phyloP scores from a whole-genome alignment of 2,113 vertebrate genomes.

The Micromys minutus region DNA sequence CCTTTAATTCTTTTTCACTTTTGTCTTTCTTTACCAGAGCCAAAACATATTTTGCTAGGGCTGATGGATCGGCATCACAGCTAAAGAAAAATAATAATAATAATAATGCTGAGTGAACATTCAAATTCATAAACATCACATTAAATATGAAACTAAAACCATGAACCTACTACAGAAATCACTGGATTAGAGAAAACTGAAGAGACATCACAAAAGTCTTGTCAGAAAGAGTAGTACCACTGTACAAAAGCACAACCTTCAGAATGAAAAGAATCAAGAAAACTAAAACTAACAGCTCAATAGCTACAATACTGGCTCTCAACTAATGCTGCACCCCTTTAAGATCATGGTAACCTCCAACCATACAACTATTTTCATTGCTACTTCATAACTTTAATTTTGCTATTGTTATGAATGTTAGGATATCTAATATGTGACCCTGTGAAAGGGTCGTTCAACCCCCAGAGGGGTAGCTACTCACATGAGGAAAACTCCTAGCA shows the following conservation, averaged over 20 bases:
- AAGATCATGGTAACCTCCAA: not conserved
- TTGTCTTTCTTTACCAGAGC: constrained; percentile 99
- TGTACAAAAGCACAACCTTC: not conserved
- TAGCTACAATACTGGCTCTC: not conserved
- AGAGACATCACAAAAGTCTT: not conserved
- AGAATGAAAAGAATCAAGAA: not conserved
- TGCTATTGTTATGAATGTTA: not conserved
- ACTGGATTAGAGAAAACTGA: not conserved
- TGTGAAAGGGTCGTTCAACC: not conserved
- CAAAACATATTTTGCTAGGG: constrained; percentile 98
- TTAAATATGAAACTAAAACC: constrained; percentile 1
- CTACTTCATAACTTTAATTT: not conserved
- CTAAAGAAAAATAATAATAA: constrained; percentile 81
- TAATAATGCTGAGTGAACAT: constrained; percentile 32
- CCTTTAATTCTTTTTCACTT: constrained; percentile 97
- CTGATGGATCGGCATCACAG: constrained; percentile 99
- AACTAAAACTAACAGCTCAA: not conserved
- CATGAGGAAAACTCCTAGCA: not conserved
- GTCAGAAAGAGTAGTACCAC: not conserved
- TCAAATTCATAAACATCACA: not conserved
- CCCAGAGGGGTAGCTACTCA: not conserved
- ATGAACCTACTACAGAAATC: not conserved
- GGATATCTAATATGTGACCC: not conserved
- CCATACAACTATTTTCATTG: not conserved
- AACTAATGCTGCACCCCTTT: not conserved